A percentile compares a stretch with the other conserved stretches of the same genome.
Evolutionary conservation across 2,797 vertebrate genomes (phyloP).

Genomic region (Mustela erminea): DNA sequence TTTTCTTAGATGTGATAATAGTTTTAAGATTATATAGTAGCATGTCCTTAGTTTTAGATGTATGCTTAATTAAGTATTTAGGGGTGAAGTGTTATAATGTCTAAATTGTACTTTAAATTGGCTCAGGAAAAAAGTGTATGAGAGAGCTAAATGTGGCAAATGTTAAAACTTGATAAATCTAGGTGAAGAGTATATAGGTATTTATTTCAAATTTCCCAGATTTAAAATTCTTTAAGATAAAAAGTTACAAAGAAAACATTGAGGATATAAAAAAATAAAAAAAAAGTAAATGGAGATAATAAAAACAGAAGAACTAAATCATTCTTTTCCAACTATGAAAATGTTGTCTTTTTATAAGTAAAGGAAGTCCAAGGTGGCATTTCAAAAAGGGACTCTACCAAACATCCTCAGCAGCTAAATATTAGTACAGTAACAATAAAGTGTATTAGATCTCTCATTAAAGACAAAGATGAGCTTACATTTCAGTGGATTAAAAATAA

Average conservation of each 20-base stretch:
- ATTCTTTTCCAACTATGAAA: slow-evolving; percentile 1
- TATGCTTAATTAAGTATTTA: background rate
- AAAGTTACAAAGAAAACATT: background rate
- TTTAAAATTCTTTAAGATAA: background rate
- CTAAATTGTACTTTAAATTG: slow-evolving; percentile 48
- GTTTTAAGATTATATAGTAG: background rate
- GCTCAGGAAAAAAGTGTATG: background rate
- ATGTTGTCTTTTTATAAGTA: background rate
- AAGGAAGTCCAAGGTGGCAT: slow-evolving; percentile 32
- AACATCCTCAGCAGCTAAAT: background rate
- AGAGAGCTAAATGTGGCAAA: slow-evolving; percentile 15
- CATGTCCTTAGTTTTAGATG: slow-evolving; percentile 30
- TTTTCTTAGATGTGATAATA: slow-evolving; percentile 21
- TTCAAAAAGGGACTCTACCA: slow-evolving; percentile 26
- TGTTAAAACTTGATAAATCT: background rate
- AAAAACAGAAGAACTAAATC: slow-evolving; percentile 45
- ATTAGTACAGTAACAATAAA: background rate
- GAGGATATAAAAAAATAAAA: background rate
- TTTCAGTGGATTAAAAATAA: slow-evolving; percentile 61
- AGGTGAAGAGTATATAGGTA: background rate
- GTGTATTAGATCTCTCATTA: background rate
- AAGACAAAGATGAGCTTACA: slow-evolving; percentile 20
- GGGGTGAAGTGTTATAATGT: background rate
- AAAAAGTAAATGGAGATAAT: background rate
- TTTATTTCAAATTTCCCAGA: background rate